Conservation (phyloP, 1,140 invertebrate species). For the Trichonephila clavata region DNA sequence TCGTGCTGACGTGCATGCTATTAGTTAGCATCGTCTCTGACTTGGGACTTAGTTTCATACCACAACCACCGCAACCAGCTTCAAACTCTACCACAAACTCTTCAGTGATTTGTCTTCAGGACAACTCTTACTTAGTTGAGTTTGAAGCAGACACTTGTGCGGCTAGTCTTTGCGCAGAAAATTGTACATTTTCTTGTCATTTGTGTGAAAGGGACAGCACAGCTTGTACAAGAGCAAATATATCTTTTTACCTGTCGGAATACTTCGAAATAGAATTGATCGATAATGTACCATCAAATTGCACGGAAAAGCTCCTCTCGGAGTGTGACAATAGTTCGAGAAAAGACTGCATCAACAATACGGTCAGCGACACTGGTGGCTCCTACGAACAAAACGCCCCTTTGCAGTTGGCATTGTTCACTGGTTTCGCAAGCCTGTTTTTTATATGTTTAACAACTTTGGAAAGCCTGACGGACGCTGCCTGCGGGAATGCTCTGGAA, state of each 20-base stretch:
- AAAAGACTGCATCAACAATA: neutral
- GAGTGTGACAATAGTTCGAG: neutral
- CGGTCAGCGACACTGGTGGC: neutral
- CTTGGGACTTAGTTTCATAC: constrained; percentile 55
- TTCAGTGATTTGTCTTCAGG: neutral
- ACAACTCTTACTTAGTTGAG: neutral
- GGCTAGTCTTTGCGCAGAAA: neutral
- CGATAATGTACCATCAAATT: neutral
- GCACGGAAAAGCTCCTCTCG: neutral
- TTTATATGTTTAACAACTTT: constrained; percentile 81
- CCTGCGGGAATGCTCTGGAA: constrained; percentile 65
- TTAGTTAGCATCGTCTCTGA: constrained; percentile 45
- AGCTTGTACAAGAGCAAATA: neutral
- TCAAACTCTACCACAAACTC: neutral
- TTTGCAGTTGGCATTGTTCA: constrained; percentile 78
- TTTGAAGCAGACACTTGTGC: neutral
- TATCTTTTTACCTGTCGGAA: neutral
- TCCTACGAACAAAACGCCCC: constrained; percentile 78
- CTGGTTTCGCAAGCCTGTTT: constrained; percentile 74
- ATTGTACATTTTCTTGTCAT: neutral
- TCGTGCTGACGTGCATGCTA: constrained; percentile 77
- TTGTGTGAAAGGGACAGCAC: neutral
- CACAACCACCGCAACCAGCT: neutral
- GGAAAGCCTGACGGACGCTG: constrained; percentile 78
- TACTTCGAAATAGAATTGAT: neutral